phyloP scores from a whole-genome alignment of 37 sponge, comb jelly and placozoan species.

The Sycon ciliatum region DNA sequence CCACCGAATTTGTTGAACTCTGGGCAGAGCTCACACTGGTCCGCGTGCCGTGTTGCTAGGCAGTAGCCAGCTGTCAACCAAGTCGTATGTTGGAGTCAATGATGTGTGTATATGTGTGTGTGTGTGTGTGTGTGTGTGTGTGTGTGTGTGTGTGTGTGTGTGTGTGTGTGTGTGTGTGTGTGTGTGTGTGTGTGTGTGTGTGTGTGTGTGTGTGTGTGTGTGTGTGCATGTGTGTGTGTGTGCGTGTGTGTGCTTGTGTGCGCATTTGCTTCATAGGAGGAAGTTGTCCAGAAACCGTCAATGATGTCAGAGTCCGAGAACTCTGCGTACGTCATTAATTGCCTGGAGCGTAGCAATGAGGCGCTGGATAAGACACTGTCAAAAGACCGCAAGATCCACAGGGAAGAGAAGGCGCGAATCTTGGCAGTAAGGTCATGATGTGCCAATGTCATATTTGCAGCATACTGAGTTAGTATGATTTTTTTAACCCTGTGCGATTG shows the following conservation, averaged over 20 bases:
- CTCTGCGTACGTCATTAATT: too few species aligned
- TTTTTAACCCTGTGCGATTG: too few species aligned
- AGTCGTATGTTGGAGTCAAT: not conserved
- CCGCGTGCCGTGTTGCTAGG: not conserved
- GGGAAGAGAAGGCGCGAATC: conserved; percentile 75
- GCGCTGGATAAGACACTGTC: conserved; percentile 84
- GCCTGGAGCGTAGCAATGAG: conserved; percentile 88
- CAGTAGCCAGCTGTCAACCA: not conserved
- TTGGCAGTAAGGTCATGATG: conserved; percentile 68
- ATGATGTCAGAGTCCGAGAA: conserved; percentile 84
- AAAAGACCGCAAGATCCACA: conserved; percentile 87
- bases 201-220: conserved; percentile 5
- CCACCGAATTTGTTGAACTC: too few species aligned
- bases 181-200: not conserved
- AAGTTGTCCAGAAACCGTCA: conserved; percentile 55
- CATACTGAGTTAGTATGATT: too few species aligned
- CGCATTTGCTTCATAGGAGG: not conserved
- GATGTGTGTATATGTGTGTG: too few species aligned
- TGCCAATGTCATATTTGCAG: not conserved
- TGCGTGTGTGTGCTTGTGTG: not conserved
- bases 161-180: too few species aligned
- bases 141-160: not conserved
- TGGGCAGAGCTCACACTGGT: too few species aligned
- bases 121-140: not conserved
- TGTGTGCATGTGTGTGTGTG: conserved; percentile 1